Base-by-base conservation (phyloP, 2,113 vertebrate genomes). In the Mormyrus lacerda region DNA sequence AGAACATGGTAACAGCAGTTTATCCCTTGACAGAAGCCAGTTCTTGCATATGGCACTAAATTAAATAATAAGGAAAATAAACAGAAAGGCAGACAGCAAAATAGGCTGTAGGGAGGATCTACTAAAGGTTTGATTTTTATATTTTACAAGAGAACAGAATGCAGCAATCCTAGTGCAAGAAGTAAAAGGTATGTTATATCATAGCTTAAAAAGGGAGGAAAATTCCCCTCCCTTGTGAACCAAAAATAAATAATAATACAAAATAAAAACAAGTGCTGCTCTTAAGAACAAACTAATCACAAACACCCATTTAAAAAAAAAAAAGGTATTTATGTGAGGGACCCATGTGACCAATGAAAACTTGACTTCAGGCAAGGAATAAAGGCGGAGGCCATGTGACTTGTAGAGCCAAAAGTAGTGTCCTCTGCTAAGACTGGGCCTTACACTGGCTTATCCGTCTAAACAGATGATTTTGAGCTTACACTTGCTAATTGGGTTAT, bases 21-120 rank as follows among this genome's bases (percentile, higher is more conserved):
- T 42, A 79, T 79, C 73, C 13, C 73, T 19, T 19, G 13, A 42
- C 35, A 79, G 73, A 79, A 39, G 65, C 27, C 24, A 9, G 55
- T 61, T 73, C 73, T 39, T 79, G 35, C 35, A 42, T 42, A 79
- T 79, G 73, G 73, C 35, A 79, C 73, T 79, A 79, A 35, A 79
- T 79, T 79, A 79, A 79, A 79, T 76, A 76, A 15, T 79, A 79
- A 79, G 73, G 73, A 19, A 79, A 79, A 79, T 79, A 42, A 79
- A 79, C 39, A 79, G 31, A 79, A 79, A 79, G 35, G 17, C 15
- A 17, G 35, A 42, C 35, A 79, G 15, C 69, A 79, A 79, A 15
- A 76, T 42, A 42, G 73, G 4, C 15, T 39, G n/a, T n/a, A n/a
- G n/a, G 35, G 39, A 42, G 5, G 6, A 7, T 79, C 35, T 79